Evolutionary conservation across 2,797 vertebrate genomes (phyloP).

Genomic region (Halcyon chelicuti): DNA sequence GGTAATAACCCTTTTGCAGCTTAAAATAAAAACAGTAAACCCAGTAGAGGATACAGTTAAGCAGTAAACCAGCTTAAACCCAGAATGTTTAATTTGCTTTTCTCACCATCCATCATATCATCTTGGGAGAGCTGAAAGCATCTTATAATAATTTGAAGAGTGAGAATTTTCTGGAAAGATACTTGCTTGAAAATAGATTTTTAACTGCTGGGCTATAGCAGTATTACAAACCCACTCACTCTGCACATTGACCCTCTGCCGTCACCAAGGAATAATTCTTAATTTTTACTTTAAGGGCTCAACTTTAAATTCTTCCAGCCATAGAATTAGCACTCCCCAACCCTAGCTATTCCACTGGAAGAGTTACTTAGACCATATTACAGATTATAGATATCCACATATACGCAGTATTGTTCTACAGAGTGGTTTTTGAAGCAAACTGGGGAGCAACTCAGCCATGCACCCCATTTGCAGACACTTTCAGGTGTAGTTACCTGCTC

Average conservation of each 20-base stretch:
- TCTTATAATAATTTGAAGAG: conserved; percentile 49
- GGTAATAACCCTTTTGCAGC: conserved; percentile 59
- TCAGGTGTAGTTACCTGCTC: not conserved
- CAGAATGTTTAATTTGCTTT: conserved; percentile 55
- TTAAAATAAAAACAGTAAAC: conserved; percentile 63
- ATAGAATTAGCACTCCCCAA: not conserved
- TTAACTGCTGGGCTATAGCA: conserved; percentile 5
- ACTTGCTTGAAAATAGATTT: conserved; percentile 36
- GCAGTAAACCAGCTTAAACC: conserved; percentile 67
- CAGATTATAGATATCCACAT: not conserved
- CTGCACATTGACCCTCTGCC: not conserved
- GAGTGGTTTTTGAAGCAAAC: not conserved
- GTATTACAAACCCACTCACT: not conserved
- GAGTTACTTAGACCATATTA: not conserved
- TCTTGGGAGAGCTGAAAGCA: conserved; percentile 31
- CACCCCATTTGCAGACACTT: not conserved
- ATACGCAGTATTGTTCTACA: not conserved
- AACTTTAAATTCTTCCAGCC: not conserved
- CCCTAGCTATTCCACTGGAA: not conserved
- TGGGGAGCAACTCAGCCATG: not conserved
- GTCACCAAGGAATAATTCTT: not conserved
- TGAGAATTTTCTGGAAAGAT: conserved; percentile 47
- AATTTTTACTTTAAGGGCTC: conserved; percentile 26
- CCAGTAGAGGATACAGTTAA: conserved; percentile 60
- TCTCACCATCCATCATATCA: conserved; percentile 42